phyloP scores from a whole-genome alignment of 2,113 vertebrate species.

The Notarius lentiginosus region DNA sequence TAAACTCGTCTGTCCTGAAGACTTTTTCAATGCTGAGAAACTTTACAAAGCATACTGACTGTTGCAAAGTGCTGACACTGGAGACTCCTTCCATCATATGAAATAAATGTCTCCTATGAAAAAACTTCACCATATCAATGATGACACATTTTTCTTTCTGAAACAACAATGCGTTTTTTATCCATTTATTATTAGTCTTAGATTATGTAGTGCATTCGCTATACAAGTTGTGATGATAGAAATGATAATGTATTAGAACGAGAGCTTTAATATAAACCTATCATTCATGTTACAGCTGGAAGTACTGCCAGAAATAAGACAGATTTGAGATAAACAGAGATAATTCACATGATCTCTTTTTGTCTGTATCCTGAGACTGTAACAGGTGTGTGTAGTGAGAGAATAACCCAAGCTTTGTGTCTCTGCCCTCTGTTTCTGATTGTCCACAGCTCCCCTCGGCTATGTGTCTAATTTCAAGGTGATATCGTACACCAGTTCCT shows the following conservation, averaged over 20 bases:
- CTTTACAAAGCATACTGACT: neutral
- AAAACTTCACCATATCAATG: too few species aligned
- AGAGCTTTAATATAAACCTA: neutral
- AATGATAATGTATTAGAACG: neutral
- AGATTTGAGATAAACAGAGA: neutral
- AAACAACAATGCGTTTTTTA: too few species aligned
- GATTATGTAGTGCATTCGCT: neutral
- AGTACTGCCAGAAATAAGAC: neutral
- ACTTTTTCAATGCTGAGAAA: neutral
- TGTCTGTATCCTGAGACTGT: neutral
- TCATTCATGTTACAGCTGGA: neutral
- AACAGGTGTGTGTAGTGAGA: neutral
- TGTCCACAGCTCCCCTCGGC: slow-evolving; percentile 79
- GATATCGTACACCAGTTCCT: slow-evolving; percentile 73
- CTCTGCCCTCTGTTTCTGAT: neutral
- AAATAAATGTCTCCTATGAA: neutral
- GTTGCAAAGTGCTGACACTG: neutral
- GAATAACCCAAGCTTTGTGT: neutral
- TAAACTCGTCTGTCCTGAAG: neutral
- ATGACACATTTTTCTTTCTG: neutral
- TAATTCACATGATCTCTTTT: neutral
- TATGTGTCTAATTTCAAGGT: slow-evolving; percentile 85
- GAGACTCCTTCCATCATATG: neutral
- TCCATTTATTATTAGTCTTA: neutral
- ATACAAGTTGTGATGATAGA: neutral